Percentiles rank a stretch among this genome's conserved stretches.
These are phyloP conservation scores for Pterocles gutturalis DNA, from an alignment of 2,113 vertebrate species.

Conservation along the genomic window DNA sequence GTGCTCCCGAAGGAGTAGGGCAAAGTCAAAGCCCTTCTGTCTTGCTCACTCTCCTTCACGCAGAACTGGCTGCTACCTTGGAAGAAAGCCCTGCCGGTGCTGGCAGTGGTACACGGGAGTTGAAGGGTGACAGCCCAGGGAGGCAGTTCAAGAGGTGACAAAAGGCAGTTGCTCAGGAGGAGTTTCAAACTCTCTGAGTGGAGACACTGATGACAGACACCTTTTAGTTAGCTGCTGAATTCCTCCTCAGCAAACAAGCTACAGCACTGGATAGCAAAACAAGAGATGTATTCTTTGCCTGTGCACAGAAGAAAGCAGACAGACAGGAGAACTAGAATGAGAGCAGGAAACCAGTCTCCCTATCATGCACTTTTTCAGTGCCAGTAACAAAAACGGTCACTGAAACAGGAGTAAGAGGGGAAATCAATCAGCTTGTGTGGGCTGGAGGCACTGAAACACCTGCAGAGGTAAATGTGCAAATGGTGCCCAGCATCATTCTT, in stretches of 20 bases:
- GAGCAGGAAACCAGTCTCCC: not conserved
- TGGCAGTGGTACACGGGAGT: not conserved
- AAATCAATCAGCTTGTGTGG: not conserved
- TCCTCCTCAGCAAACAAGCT: not conserved
- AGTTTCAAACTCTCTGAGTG: not conserved
- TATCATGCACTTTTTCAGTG: not conserved
- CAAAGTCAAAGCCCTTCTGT: not conserved
- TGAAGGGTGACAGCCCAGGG: not conserved
- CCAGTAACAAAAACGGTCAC: not conserved
- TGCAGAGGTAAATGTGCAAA: not conserved
- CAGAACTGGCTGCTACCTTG: not conserved
- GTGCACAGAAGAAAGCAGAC: not conserved
- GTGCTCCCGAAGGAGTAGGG: not conserved
- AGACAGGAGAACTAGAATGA: not conserved
- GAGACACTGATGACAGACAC: not conserved
- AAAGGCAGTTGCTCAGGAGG: not conserved
- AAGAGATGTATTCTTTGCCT: not conserved
- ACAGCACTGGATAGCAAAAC: not conserved
- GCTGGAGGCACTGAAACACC: not conserved
- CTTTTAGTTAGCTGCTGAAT: not conserved
- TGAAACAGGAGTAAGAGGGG: not conserved
- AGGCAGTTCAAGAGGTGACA: not conserved
- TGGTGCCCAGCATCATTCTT: not conserved
- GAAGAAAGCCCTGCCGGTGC: not conserved
- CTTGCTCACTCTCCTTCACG: not conserved